Base-by-base conservation (phyloP, 2,797 vertebrate species). In the Aldrovandia affinis region DNA sequence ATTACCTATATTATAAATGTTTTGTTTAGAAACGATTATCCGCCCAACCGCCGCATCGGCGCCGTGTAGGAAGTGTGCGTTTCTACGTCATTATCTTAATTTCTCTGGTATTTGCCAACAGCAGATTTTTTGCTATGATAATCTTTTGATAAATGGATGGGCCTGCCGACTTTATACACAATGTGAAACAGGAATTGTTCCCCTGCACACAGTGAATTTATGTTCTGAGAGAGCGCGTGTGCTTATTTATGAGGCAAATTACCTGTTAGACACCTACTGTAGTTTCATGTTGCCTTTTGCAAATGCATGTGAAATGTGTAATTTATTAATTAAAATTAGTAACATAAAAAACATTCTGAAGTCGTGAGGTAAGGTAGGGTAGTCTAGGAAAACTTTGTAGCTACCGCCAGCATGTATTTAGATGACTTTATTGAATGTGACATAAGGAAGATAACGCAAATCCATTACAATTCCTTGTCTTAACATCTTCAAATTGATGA, bases 191-290 rank as follows among this genome's bases (percentile, higher is more conserved):
- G n/a, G n/a, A n/a, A n/a, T n/a, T n/a, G n/a, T n/a, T n/a, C n/a
- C n/a, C n/a, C n/a, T n/a, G n/a, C n/a, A n/a, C n/a, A n/a, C n/a
- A n/a, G n/a, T n/a, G 47, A 50, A 50, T 5, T 6, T 5, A 6
- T 50, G 47, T 50, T 50, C 47, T 50, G 6, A 25, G 25, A n/a
- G 59, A 9, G 25, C 59, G n/a, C n/a, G n/a, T n/a, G 59, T 63
- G 25, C n/a, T 10, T 28, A 63, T 63, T 63, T n/a, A 63, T 63
- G 59, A 70, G 30, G 30, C 65, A 70, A 70, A 70, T 70, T 70
- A 39, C 33, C 15, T 15, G 18, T 33, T 73, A 42, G 36, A 5
- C 14, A 39, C 68, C 0, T 50, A 6, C 12, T 50, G 14, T 70
- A 70, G 12, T 18, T 70, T 2, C n/a, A 28, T 65, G 59, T 28